A percentile compares a stretch with the other conserved stretches of the same genome.
phyloP scores from a whole-genome alignment of 2,888 invertebrate genomes.

The Tipula vernalis region DNA sequence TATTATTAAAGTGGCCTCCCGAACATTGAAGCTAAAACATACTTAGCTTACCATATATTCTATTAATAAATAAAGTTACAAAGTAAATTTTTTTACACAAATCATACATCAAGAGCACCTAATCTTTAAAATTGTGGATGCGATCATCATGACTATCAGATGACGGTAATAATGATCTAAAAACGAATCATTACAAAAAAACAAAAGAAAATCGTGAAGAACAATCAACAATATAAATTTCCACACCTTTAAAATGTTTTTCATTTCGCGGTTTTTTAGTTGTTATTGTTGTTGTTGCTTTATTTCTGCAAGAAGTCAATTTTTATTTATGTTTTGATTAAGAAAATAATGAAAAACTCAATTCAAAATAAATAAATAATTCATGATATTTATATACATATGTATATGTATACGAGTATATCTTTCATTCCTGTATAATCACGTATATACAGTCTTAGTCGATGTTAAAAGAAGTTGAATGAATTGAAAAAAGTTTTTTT shows the following conservation, averaged over 20 bases:
- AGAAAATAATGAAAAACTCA: not conserved
- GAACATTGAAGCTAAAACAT: no score
- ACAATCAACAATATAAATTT: not conserved
- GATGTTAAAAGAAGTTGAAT: not conserved
- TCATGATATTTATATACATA: not conserved
- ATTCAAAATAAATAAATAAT: not conserved
- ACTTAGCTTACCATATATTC: no score
- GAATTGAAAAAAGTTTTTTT: not conserved
- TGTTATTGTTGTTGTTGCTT: not conserved
- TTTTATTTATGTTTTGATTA: conserved; percentile 4
- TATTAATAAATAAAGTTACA: no score
- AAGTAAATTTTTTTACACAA: no score
- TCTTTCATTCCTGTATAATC: not conserved
- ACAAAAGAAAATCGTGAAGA: not conserved
- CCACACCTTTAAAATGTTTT: not conserved
- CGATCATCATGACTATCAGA: not conserved
- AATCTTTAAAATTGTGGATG: not conserved
- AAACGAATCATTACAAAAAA: not conserved
- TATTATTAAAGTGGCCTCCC: no score
- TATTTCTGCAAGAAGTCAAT: not conserved
- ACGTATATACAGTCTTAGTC: not conserved
- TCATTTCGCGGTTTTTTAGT: not conserved
- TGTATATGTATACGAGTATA: not conserved
- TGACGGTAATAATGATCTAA: not conserved
- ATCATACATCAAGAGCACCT: no score